phyloP scores from a whole-genome alignment of 2,888 invertebrate species.

The Choristoneura rosaceana region DNA sequence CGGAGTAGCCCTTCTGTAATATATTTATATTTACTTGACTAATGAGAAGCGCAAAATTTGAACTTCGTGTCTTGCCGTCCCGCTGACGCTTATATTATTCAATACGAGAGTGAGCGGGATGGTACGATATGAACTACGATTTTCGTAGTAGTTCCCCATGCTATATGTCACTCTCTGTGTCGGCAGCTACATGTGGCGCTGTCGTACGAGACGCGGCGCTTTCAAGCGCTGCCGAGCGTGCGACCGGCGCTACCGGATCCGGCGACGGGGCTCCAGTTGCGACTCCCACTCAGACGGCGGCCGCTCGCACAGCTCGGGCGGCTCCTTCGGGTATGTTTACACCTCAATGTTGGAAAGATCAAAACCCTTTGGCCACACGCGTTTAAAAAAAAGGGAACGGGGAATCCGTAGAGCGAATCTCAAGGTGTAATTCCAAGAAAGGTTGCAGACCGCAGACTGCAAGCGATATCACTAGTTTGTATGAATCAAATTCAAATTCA shows the following conservation, averaged over 20 bases:
- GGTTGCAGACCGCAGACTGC: too few relatives aligned
- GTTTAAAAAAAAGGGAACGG: not conserved
- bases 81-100: too few relatives aligned
- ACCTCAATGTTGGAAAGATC: not conserved
- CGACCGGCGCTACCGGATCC: conserved; percentile 15
- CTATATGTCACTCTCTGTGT: not conserved
- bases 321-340: not conserved
- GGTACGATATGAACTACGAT: not conserved
- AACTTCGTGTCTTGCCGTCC: too few relatives aligned
- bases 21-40: too few relatives aligned
- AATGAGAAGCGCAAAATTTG: too few relatives aligned
- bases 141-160: too few relatives aligned
- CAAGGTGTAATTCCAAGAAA: too few relatives aligned
- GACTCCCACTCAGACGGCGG: not conserved
- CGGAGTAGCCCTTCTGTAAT: too few relatives aligned
- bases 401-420: too few relatives aligned
- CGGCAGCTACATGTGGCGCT: not conserved
- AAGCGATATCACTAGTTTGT: too few relatives aligned
- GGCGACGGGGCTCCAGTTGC: conserved; percentile 1
- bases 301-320: not conserved
- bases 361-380: not conserved
- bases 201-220: not conserved
- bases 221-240: conserved; percentile 14
- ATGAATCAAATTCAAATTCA: too few relatives aligned
- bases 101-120: too few relatives aligned